These are phyloP conservation scores for Drosophila heteroneura DNA, from an alignment of 2,888 invertebrate genomes.

Conservation along the genomic window DNA sequence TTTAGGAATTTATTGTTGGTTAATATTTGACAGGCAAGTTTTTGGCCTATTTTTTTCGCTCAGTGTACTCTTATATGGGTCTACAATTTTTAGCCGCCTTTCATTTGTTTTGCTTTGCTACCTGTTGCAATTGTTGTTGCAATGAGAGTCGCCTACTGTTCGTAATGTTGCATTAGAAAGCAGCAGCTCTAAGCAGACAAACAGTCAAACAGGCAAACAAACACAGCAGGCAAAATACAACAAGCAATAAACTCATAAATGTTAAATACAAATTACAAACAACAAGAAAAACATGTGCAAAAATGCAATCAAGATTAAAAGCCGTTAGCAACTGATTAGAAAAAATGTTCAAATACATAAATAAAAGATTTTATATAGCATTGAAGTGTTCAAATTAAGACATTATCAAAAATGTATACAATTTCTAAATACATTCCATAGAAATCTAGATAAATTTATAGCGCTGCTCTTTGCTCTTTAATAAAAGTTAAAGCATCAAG, in stretches of 20 bases:
- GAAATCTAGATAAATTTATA: background rate
- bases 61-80: slow-evolving; percentile 18
- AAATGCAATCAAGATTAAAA: slow-evolving; percentile 13
- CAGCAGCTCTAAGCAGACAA: slow-evolving; percentile 31
- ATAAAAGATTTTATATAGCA: background rate
- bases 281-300: slow-evolving; percentile 1
- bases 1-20: background rate
- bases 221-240: slow-evolving; percentile 9
- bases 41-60: background rate
- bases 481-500: background rate
- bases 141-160: slow-evolving; percentile 41
- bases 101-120: slow-evolving; percentile 35
- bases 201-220: slow-evolving; percentile 10
- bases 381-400: background rate
- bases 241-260: slow-evolving; percentile 30
- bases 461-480: background rate
- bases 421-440: background rate
- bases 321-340: slow-evolving; percentile 15
- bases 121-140: slow-evolving; percentile 10
- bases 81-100: slow-evolving; percentile 42
- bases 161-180: slow-evolving; percentile 57
- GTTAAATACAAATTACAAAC: slow-evolving; percentile 8
- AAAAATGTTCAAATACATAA: background rate
- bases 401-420: background rate
- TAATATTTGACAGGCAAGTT: background rate